Evolutionary conservation across 2,113 vertebrate species (phyloP).

Genomic region (Siniperca chuatsi): DNA sequence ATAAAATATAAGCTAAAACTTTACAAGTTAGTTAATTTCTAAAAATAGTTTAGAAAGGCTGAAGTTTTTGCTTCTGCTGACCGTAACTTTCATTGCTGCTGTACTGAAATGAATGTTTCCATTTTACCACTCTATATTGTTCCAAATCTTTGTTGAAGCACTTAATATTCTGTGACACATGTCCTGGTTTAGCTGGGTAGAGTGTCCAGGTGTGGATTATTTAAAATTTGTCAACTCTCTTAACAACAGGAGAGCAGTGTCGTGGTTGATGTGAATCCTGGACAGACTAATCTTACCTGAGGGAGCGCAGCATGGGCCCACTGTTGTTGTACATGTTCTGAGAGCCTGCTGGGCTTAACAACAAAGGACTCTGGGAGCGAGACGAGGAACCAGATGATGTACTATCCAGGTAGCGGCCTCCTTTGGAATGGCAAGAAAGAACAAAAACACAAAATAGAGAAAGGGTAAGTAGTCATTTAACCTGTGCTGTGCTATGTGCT

Average conservation of each 20-base stretch:
- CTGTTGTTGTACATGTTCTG: slow-evolving; percentile 80
- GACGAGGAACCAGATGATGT: slow-evolving; percentile 92
- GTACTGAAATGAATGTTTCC: too few relatives aligned
- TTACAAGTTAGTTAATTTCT: too few relatives aligned
- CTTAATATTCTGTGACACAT: background rate
- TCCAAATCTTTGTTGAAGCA: background rate
- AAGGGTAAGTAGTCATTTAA: background rate
- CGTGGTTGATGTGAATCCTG: background rate
- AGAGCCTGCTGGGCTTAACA: slow-evolving; percentile 88
- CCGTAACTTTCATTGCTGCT: too few relatives aligned
- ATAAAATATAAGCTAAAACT: too few relatives aligned
- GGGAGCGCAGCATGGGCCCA: slow-evolving; percentile 79
- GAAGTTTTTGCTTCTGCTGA: too few relatives aligned
- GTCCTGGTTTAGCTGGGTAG: too few relatives aligned
- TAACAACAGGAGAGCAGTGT: background rate
- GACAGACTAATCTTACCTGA: slow-evolving; percentile 63
- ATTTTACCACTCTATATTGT: background rate
- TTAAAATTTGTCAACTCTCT: background rate
- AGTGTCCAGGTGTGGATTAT: background rate
- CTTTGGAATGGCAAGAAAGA: slow-evolving; percentile 33
- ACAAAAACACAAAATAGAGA: background rate
- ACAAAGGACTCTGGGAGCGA: slow-evolving; percentile 90
- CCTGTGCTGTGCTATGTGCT: background rate
- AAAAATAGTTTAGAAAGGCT: too few relatives aligned
- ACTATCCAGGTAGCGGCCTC: slow-evolving; percentile 89